These are phyloP conservation scores for Micoletzkya japonica DNA, from an alignment of 2,888 invertebrate genomes.

Conservation along the genomic window DNA sequence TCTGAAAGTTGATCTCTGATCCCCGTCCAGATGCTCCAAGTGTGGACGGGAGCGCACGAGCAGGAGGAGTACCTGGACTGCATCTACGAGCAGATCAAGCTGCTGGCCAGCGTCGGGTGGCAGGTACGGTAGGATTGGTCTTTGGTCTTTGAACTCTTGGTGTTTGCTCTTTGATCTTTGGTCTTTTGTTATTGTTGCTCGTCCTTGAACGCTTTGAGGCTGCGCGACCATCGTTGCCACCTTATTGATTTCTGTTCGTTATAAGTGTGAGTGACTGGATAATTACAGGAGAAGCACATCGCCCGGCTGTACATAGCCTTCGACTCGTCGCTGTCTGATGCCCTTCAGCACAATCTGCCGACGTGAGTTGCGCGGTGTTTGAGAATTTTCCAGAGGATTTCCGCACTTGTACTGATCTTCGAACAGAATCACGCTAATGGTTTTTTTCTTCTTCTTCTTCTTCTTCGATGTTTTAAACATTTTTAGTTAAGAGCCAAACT, in stretches of 20 bases:
- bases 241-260: too few species aligned
- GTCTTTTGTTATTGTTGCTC: background rate
- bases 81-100: slow-evolving; percentile 89
- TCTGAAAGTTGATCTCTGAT: too few species aligned
- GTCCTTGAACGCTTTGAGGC: too few species aligned
- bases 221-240: too few species aligned
- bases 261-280: background rate
- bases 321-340: slow-evolving; percentile 90
- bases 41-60: slow-evolving; percentile 80
- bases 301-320: slow-evolving; percentile 90
- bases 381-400: background rate
- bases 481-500: too few species aligned
- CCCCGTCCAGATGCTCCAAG: slow-evolving; percentile 78
- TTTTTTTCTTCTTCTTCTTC: too few species aligned
- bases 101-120: slow-evolving; percentile 91
- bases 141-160: too few species aligned
- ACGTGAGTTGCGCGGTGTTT: slow-evolving; percentile 30
- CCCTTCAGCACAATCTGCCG: slow-evolving; percentile 88
- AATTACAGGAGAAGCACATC: slow-evolving; percentile 47
- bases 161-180: too few species aligned
- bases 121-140: too few species aligned
- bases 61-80: slow-evolving; percentile 95
- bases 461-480: too few species aligned
- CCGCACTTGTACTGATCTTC: background rate
- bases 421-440: too few species aligned